Evolutionary conservation across 2,113 vertebrate species (phyloP), one percentile per base, ranked within the genome.

Genomic region (Eolophus roseicapilla): DNA sequence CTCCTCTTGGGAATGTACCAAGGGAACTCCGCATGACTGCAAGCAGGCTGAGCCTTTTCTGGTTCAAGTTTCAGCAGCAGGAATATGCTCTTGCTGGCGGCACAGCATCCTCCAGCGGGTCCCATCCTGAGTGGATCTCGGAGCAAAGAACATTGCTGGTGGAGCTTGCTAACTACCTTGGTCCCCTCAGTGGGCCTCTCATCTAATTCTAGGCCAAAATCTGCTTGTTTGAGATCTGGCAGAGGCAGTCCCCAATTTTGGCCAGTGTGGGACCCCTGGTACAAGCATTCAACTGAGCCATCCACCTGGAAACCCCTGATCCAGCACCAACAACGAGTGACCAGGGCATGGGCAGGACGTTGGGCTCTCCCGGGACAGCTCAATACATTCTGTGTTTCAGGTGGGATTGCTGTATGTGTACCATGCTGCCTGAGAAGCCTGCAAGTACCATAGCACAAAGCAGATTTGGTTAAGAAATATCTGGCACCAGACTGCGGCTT

Each of bases 101-200:
- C 75, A 55, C 0, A 0, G 63, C 63, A n/a, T 88, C 47, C 39
- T 35, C 69, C 3, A 0, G 33, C 2, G 0, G 10, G 39, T 44
- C 6, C 39, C 39, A 29, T 43, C 52, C 55, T 0, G 0, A 17
- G 8, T 0, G 0, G 0, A 70, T 46, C 59, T 63, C 1, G 0
- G 53, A 35, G 64, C 1, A 0, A 55, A 44, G 29, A 29, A 18
- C 14, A 11, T 25, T 39, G 78, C 62, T 33, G 9, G 17, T 4
- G 23, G 28, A 31, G 19, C 11, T 53, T 31, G 46, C n/a, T 41
- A 52, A 10, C 43, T 41, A 13, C 59, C 29, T 17, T 10, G 23
- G 29, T 63, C 17, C 33, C 20, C 23, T 23, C 24, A 19, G 35
- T 19, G 6, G 31, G 35, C 28, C 25, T 70, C 29, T 70, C 50